Conservation (phyloP, 1,140 invertebrate species). For the Odontomachus brunneus region DNA sequence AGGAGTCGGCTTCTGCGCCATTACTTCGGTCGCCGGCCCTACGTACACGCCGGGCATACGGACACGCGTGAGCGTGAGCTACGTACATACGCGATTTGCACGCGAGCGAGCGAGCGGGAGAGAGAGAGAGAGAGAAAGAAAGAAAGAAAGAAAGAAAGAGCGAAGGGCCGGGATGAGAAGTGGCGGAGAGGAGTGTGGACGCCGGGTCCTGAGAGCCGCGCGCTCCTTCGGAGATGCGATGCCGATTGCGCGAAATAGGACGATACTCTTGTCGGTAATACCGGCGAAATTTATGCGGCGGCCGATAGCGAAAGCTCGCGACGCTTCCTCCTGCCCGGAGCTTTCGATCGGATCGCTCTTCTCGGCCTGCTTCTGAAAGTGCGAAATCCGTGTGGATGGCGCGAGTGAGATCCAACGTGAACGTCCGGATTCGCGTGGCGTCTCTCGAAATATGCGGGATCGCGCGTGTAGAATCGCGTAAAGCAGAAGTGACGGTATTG, state of each 20-base stretch:
- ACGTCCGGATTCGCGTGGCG: too few relatives aligned
- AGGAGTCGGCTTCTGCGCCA: slow-evolving; percentile 83
- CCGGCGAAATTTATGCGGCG: slow-evolving; percentile 58
- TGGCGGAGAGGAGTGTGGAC: slow-evolving; percentile 17
- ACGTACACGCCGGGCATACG: slow-evolving; percentile 59
- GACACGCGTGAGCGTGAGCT: slow-evolving; percentile 39
- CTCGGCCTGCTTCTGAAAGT: neutral
- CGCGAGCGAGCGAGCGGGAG: slow-evolving; percentile 60
- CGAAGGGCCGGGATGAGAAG: neutral
- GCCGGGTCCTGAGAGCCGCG: slow-evolving; percentile 53
- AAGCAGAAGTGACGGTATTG: too few relatives aligned
- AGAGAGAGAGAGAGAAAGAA: slow-evolving; percentile 1
- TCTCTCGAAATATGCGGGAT: too few relatives aligned
- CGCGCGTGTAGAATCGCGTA: too few relatives aligned
- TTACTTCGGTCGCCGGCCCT: slow-evolving; percentile 77
- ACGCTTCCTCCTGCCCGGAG: slow-evolving; percentile 4
- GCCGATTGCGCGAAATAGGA: slow-evolving; percentile 69
- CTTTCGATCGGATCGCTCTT: slow-evolving; percentile 30
- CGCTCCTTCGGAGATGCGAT: slow-evolving; percentile 49
- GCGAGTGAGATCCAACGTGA: too few relatives aligned
- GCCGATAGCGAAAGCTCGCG: slow-evolving; percentile 23
- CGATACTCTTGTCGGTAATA: slow-evolving; percentile 56
- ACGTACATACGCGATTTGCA: slow-evolving; percentile 63
- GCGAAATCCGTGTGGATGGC: too few relatives aligned
- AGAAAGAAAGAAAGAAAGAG: neutral